A percentile compares a stretch with the other conserved stretches of the same genome.
These are phyloP conservation scores for Ciconia stormi DNA, from an alignment of 2,113 vertebrate species.

Conservation along the genomic window DNA sequence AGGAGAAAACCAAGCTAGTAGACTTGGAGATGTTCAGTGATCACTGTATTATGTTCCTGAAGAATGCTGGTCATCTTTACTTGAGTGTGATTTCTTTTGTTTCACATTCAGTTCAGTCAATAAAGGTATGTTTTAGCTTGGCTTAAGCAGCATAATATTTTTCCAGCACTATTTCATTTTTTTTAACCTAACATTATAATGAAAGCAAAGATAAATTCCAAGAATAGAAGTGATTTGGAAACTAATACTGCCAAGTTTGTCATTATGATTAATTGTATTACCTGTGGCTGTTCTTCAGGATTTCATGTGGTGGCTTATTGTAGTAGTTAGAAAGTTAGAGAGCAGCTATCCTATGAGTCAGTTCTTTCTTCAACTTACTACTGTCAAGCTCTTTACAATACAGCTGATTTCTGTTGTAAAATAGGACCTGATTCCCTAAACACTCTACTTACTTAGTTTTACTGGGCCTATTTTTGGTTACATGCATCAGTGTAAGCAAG, in stretches of 20 bases:
- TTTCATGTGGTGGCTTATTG: background rate
- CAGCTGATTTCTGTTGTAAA: background rate
- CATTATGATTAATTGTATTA: background rate
- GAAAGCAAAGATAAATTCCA: background rate
- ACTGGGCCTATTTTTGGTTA: background rate
- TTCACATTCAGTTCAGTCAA: conserved; percentile 68
- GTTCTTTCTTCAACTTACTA: background rate
- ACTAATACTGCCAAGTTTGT: background rate
- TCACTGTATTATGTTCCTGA: conserved; percentile 82
- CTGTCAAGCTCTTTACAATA: background rate
- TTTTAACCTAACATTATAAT: background rate
- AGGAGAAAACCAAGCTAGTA: conserved; percentile 77
- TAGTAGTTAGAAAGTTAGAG: background rate
- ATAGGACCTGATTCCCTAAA: background rate
- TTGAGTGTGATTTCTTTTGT: conserved; percentile 81
- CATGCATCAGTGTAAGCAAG: background rate
- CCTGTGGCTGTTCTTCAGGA: background rate
- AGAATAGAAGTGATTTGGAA: background rate
- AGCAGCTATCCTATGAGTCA: background rate
- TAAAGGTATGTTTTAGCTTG: conserved; percentile 78
- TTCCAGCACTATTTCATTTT: background rate
- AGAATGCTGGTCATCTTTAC: conserved; percentile 70
- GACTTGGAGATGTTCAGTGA: conserved; percentile 91
- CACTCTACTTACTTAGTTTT: background rate
- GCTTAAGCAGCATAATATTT: background rate